phyloP scores from a whole-genome alignment of 2,113 vertebrate species.

The Dicerorhinus sumatrensis region DNA sequence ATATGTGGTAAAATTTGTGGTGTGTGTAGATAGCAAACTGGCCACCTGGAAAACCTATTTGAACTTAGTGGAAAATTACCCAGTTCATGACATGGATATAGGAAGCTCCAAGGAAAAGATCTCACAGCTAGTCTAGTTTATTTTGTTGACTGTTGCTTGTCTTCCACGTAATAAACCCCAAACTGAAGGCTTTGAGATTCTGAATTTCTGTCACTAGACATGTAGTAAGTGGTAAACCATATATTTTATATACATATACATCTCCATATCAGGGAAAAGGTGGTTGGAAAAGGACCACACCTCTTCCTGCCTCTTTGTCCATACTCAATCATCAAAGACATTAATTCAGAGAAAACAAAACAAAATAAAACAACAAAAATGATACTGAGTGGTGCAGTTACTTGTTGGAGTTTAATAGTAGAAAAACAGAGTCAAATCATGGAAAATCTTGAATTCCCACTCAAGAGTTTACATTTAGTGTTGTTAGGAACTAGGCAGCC shows the following conservation, averaged over 20 bases:
- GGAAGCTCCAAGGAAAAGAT: conserved; percentile 5
- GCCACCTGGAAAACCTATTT: background rate
- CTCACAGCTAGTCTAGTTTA: background rate
- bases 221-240: background rate
- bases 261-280: background rate
- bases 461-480: background rate
- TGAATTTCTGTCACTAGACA: conserved; percentile 1
- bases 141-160: background rate
- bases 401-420: background rate
- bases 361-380: background rate
- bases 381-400: background rate
- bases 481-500: background rate
- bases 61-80: conserved; percentile 28
- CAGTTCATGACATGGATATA: background rate
- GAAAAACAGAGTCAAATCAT: background rate
- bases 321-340: background rate
- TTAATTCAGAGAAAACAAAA: background rate
- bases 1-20: conserved; percentile 48
- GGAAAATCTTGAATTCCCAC: background rate
- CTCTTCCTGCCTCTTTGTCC: background rate
- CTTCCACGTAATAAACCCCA: background rate
- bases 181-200: background rate
- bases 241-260: background rate
- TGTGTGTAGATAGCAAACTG: background rate
- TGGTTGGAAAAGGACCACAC: background rate